phyloP scores from a whole-genome alignment of 30 jellyfish, hydroid and myxozoan genomes.

The Chrysaora quinquecirrha region DNA sequence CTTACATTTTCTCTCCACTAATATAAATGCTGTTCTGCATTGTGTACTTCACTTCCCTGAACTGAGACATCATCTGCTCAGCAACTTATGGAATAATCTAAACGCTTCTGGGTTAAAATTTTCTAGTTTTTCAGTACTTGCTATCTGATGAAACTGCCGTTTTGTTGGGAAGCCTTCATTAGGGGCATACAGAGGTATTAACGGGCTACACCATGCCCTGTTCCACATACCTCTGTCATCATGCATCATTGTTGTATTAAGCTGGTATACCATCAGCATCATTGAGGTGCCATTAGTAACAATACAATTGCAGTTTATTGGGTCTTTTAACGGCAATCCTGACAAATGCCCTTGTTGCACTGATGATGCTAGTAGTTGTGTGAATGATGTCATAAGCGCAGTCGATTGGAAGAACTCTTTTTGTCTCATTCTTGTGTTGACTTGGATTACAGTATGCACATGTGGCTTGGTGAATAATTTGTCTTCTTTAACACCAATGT shows the following conservation, averaged over 20 bases:
- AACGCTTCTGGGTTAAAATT: slow-evolving; percentile 50
- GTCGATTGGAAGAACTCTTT: slow-evolving; percentile 55
- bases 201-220: slow-evolving; percentile 78
- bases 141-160: slow-evolving; percentile 55
- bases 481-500: slow-evolving; percentile 42
- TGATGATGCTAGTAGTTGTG: slow-evolving; percentile 80
- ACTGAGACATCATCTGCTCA: too few relatives aligned
- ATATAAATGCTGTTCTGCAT: too few relatives aligned
- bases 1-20: too few relatives aligned
- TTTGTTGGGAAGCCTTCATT: slow-evolving; percentile 54
- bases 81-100: slow-evolving; percentile 29
- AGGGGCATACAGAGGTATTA: slow-evolving; percentile 49
- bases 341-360: slow-evolving; percentile 61
- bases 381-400: slow-evolving; percentile 73
- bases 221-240: slow-evolving; percentile 90
- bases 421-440: slow-evolving; percentile 29
- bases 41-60: too few relatives aligned
- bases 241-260: slow-evolving; percentile 69
- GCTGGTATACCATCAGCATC: slow-evolving; percentile 77
- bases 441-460: slow-evolving; percentile 69
- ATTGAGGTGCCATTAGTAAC: slow-evolving; percentile 80
- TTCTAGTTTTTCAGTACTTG: slow-evolving; percentile 23
- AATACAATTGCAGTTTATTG: slow-evolving; percentile 77
- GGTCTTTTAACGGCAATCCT: slow-evolving; percentile 72
- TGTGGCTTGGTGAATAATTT: slow-evolving; percentile 40